Conservation (phyloP, 2,113 vertebrate genomes). For the Peromyscus californicus region DNA sequence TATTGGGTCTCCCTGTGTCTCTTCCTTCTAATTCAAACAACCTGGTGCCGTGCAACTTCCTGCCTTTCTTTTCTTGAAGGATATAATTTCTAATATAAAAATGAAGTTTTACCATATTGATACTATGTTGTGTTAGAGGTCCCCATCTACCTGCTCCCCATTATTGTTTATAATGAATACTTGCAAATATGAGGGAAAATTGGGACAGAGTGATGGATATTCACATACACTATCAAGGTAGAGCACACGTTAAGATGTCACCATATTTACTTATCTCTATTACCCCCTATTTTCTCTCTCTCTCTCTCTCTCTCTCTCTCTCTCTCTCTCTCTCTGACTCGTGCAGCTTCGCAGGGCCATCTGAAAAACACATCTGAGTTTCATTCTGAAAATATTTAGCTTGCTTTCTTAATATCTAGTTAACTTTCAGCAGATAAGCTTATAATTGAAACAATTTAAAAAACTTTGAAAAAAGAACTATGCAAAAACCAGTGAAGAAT, state of each 20-base stretch:
- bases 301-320: no score
- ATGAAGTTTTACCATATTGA: background rate
- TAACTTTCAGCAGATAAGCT: background rate
- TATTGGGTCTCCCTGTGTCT: background rate
- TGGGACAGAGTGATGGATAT: background rate
- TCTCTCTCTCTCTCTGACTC: no score
- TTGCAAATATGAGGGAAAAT: slow-evolving; percentile 29
- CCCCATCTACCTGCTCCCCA: background rate
- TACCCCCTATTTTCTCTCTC: no score
- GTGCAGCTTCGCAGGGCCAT: background rate
- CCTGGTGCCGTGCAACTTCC: background rate
- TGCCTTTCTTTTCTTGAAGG: background rate
- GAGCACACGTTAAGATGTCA: background rate
- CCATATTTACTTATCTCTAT: background rate
- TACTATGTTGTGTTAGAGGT: background rate
- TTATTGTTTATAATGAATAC: background rate
- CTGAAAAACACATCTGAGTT: background rate
- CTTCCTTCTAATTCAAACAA: background rate
- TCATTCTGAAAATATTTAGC: background rate
- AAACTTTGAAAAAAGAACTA: background rate
- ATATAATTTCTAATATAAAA: background rate
- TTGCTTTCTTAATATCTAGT: background rate
- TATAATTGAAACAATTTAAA: background rate
- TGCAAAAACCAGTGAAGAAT: slow-evolving; percentile 23
- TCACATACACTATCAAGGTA: background rate